These are phyloP conservation scores for Anoplolepis gracilipes DNA, from an alignment of 1,140 invertebrate species.

Conservation along the genomic window DNA sequence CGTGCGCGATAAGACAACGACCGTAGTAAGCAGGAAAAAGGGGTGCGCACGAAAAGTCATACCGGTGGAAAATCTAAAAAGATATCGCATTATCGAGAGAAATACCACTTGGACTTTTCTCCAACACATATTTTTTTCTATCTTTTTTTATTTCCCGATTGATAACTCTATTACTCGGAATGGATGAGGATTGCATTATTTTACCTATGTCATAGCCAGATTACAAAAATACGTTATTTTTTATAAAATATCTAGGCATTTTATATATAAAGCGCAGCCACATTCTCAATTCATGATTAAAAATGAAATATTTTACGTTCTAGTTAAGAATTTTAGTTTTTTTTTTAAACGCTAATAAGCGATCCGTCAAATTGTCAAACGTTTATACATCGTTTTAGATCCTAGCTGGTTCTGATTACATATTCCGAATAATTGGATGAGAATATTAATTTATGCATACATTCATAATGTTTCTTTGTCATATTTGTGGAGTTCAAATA, in stretches of 20 bases:
- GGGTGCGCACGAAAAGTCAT: slow-evolving; percentile 45
- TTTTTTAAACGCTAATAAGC: too few relatives aligned
- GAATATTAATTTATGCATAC: slow-evolving; percentile 26
- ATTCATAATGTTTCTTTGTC: not conserved
- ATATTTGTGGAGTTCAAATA: slow-evolving; percentile 2
- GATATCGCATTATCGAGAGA: slow-evolving; percentile 56
- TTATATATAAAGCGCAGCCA: too few relatives aligned
- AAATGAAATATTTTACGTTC: too few relatives aligned
- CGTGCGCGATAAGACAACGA: slow-evolving; percentile 64
- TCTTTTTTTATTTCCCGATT: not conserved
- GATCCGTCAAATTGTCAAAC: too few relatives aligned
- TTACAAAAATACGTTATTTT: too few relatives aligned
- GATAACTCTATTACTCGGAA: not conserved
- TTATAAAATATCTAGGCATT: too few relatives aligned
- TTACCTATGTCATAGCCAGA: too few relatives aligned
- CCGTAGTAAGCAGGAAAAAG: slow-evolving; percentile 54
- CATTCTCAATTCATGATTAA: too few relatives aligned
- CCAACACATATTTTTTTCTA: not conserved
- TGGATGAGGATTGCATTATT: not conserved
- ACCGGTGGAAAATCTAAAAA: slow-evolving; percentile 14
- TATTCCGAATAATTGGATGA: slow-evolving; percentile 1
- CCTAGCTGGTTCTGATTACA: too few relatives aligned
- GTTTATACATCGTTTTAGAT: too few relatives aligned
- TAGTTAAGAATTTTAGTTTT: too few relatives aligned
- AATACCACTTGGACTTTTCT: not conserved